Percentiles rank a stretch among this genome's conserved stretches.
Conservation (phyloP, 1,140 invertebrate genomes). For the Tetramorium alpestre region DNA sequence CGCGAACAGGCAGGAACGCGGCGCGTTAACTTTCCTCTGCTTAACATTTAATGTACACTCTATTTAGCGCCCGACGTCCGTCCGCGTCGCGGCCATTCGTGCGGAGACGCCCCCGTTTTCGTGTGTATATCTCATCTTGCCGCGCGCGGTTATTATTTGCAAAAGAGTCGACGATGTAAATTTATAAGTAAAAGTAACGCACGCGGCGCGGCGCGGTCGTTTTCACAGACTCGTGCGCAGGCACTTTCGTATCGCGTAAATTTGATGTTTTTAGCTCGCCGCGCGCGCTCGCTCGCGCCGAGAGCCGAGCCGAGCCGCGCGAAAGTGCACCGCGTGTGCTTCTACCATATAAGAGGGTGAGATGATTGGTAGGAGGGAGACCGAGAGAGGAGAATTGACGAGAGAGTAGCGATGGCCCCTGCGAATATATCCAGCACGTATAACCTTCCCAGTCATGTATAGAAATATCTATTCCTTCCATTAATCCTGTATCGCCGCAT, state of each 20-base stretch:
- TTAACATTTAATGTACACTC: constrained; percentile 24
- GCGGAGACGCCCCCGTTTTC: constrained; percentile 11
- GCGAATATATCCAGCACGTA: not conserved
- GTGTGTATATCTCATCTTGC: not conserved
- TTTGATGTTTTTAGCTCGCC: constrained; percentile 40
- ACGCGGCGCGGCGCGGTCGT: not conserved
- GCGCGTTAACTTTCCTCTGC: constrained; percentile 34
- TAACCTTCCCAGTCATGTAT: not conserved
- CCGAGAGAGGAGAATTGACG: constrained; percentile 20
- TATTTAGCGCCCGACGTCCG: not conserved
- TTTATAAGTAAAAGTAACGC: constrained; percentile 56
- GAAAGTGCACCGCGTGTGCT: constrained; percentile 36
- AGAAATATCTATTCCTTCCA: not conserved
- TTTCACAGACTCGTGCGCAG: constrained; percentile 19
- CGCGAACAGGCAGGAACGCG: not conserved
- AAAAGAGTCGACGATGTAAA: constrained; percentile 28
- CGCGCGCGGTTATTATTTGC: constrained; percentile 12
- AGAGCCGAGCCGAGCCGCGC: constrained; percentile 1
- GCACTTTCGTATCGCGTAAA: constrained; percentile 42
- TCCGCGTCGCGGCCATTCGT: not conserved
- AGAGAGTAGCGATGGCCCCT: constrained; percentile 24
- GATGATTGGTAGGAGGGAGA: not conserved
- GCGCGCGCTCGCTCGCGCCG: constrained; percentile 11
- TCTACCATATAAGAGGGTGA: constrained; percentile 21
- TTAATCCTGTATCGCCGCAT: constrained; percentile 34